Evolutionary conservation across 2,888 invertebrate species (phyloP).

Genomic region (Hypselothyrea guttata): DNA sequence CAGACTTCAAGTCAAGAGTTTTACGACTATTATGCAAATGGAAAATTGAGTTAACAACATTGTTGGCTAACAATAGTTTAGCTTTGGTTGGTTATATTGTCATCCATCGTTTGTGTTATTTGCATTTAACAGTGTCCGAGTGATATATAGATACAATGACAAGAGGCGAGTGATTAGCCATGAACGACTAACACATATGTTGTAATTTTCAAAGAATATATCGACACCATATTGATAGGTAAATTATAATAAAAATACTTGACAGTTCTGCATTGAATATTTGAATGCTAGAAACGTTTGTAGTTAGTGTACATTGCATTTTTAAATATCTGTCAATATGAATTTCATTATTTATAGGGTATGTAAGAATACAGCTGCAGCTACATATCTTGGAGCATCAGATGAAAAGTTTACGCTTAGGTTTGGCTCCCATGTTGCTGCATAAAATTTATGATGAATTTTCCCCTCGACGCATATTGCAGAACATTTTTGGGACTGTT

Average conservation of each 20-base stretch:
- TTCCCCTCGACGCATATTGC: constrained; percentile 74
- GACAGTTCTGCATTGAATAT: no score
- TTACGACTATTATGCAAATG: constrained; percentile 64
- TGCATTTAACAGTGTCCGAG: constrained; percentile 43
- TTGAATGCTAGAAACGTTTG: no score
- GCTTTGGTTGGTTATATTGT: constrained; percentile 46
- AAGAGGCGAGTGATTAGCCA: neutral
- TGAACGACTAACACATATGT: constrained; percentile 8
- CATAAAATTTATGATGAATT: constrained; percentile 78
- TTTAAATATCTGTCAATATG: neutral
- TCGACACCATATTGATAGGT: neutral
- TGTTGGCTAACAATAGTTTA: neutral
- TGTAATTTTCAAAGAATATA: neutral
- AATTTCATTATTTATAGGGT: constrained; percentile 4
- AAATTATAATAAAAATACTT: no score
- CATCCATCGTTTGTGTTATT: constrained; percentile 54
- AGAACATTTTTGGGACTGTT: constrained; percentile 74
- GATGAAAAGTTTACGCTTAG: constrained; percentile 65
- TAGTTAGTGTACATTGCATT: neutral
- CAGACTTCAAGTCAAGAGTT: constrained; percentile 28
- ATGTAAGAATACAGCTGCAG: constrained; percentile 45
- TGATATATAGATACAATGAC: neutral
- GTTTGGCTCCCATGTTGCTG: constrained; percentile 63
- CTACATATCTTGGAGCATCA: constrained; percentile 57
- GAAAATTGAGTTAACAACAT: constrained; percentile 45